These are phyloP conservation scores for Tholera decimalis DNA, from an alignment of 2,888 invertebrate genomes.

Conservation along the genomic window DNA sequence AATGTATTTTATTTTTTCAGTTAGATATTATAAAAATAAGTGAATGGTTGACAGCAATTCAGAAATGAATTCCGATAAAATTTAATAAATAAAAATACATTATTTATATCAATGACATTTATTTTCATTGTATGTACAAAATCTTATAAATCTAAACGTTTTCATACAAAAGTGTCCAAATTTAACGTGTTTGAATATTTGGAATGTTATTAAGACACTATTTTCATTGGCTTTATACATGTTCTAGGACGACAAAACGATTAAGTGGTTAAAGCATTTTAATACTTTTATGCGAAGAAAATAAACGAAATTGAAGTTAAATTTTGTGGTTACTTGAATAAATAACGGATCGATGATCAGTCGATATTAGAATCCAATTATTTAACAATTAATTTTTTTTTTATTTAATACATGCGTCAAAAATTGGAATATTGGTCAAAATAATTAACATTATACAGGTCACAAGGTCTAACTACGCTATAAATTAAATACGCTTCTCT, in stretches of 20 bases:
- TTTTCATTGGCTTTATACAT: constrained; percentile 87
- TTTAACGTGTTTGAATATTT: constrained; percentile 88
- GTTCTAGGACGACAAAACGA: constrained; percentile 80
- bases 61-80: constrained; percentile 12
- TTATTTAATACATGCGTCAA: constrained; percentile 65
- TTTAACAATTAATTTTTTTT: constrained; percentile 54
- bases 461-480: constrained; percentile 85
- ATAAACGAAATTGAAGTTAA: constrained; percentile 66
- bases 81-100: constrained; percentile 67
- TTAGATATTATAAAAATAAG: neutral
- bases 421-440: constrained; percentile 83
- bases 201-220: constrained; percentile 91
- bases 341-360: constrained; percentile 56
- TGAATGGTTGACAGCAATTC: constrained; percentile 6
- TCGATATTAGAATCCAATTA: constrained; percentile 63
- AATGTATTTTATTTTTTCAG: neutral
- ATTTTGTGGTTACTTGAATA: constrained; percentile 56
- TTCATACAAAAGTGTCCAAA: constrained; percentile 91
- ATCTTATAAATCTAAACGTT: constrained; percentile 89
- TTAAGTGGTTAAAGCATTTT: constrained; percentile 81
- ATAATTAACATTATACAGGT: constrained; percentile 81
- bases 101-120: constrained; percentile 89
- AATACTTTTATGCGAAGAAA: constrained; percentile 71
- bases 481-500: constrained; percentile 85
- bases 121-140: constrained; percentile 91